Base-by-base conservation (phyloP, 2,888 invertebrate species). In the Epinotia nisella region DNA sequence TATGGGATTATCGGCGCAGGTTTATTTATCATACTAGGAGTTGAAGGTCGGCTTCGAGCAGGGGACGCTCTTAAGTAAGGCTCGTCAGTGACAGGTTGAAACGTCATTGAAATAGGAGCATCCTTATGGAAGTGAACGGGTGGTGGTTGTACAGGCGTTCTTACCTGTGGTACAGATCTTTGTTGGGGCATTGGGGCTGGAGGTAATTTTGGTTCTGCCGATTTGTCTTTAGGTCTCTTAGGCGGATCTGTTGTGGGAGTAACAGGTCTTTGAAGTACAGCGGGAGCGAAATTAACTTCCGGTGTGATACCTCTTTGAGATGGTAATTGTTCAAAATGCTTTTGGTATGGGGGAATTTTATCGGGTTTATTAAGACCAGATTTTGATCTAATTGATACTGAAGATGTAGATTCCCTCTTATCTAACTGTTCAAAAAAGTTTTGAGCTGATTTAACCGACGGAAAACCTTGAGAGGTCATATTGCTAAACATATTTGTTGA, bases 1-100 rank as follows among this genome's bases (percentile, higher is more conserved):
- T 95, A 95, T 10, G 97, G 97, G 78, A 97, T 95, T 65, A 95
- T 94, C 13, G 97, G 95, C 1, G 96, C 96, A 35, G 97, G 96
- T 87, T 96, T 96, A 83, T 96, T 96, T 73, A 95, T 96, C 89
- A 95, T 88, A 82, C 96, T 96, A 0, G 97, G 96, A 21, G 96
- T 96, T 74, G 94, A 92, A 4, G 96, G 94, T 71, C 96, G 92
- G 76, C 93, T 92, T 64, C 92, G 88, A 39, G 90, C 89, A 1
- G 95, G 94, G 15, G 95, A 95, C 74, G 93, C 93, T 74, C 94
- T 91, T 53, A 94, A 87, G 75, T 88, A 88, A 71, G 81, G 88
- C 77, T 95, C 95, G 77, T 95, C 95, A 76, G 92, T 88, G 79
- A 96, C 94, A 68, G 96, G 95, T 89, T 95, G 95, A 85, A 96